Percentiles rank a stretch among this genome's conserved stretches.
Evolutionary conservation across 1,140 invertebrate genomes (phyloP).

Genomic region (Plutomurus gul): DNA sequence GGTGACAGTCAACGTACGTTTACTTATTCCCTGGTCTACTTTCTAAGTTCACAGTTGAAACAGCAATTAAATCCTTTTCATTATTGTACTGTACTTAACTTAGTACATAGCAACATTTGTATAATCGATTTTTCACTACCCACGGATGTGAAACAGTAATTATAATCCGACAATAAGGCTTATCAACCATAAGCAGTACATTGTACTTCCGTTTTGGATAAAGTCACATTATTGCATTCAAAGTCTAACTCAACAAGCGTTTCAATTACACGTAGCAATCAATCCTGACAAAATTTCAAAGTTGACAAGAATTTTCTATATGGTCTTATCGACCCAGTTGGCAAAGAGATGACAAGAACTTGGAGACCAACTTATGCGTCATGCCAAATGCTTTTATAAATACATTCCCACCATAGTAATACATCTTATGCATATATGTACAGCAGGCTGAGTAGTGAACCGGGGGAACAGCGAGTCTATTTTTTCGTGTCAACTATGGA

Average conservation of each 20-base stretch:
- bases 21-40: not conserved
- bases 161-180: not conserved
- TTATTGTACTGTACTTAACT: not conserved
- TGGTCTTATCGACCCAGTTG: not conserved
- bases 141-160: too few species aligned
- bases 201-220: not conserved
- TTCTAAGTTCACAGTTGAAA: not conserved
- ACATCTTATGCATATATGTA: not conserved
- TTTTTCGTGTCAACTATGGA: not conserved
- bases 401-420: not conserved
- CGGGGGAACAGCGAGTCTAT: not conserved
- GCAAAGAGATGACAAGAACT: not conserved
- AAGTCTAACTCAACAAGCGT: not conserved
- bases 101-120: too few species aligned
- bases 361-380: not conserved
- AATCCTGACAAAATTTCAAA: not conserved
- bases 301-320: not conserved
- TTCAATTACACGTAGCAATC: slow-evolving; percentile 6
- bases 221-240: not conserved
- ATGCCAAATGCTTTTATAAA: not conserved
- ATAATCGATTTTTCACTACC: too few species aligned
- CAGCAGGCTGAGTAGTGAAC: not conserved
- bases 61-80: not conserved
- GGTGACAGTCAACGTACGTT: not conserved
- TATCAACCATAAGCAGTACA: not conserved